A percentile compares a stretch with the other conserved stretches of the same genome.
Evolutionary conservation across 2,888 invertebrate genomes (phyloP).

Genomic region (Acrobasis suavella): DNA sequence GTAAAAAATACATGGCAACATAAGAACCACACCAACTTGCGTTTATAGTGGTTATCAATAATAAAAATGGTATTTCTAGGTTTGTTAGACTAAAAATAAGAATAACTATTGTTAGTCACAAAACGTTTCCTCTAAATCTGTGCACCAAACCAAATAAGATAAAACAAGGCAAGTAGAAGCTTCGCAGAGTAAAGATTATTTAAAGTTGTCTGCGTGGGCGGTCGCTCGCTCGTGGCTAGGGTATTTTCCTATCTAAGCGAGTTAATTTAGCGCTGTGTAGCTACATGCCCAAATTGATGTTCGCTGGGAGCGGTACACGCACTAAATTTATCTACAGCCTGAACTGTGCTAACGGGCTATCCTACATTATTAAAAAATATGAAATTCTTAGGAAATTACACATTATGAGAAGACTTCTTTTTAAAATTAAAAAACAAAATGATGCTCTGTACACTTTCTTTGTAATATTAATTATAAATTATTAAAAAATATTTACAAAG

Average conservation of each 20-base stretch:
- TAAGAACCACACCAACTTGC: too few relatives aligned
- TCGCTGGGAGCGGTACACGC: constrained; percentile 55
- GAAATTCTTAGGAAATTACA: too few relatives aligned
- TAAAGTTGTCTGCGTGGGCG: constrained; percentile 39
- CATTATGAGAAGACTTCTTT: too few relatives aligned
- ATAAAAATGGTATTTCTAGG: too few relatives aligned
- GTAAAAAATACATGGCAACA: too few relatives aligned
- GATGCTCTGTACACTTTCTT: too few relatives aligned
- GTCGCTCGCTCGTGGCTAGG: constrained; percentile 44
- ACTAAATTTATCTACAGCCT: constrained; percentile 36
- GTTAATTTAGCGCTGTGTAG: constrained; percentile 51
- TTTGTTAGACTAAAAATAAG: too few relatives aligned
- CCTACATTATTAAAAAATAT: not conserved
- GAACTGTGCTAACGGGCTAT: not conserved
- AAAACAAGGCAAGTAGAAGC: not conserved
- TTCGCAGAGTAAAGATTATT: constrained; percentile 3
- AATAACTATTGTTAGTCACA: not conserved
- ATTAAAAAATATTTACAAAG: too few relatives aligned
- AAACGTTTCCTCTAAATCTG: not conserved
- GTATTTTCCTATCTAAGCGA: constrained; percentile 45
- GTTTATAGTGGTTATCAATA: too few relatives aligned
- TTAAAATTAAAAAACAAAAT: too few relatives aligned
- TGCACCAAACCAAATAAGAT: not conserved
- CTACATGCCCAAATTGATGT: constrained; percentile 46
- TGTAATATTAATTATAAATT: too few relatives aligned